Evolutionary conservation across 2,797 vertebrate genomes (phyloP), one percentile per base, ranked within the genome.

Genomic region (Enteromius afrohamiltoni): DNA sequence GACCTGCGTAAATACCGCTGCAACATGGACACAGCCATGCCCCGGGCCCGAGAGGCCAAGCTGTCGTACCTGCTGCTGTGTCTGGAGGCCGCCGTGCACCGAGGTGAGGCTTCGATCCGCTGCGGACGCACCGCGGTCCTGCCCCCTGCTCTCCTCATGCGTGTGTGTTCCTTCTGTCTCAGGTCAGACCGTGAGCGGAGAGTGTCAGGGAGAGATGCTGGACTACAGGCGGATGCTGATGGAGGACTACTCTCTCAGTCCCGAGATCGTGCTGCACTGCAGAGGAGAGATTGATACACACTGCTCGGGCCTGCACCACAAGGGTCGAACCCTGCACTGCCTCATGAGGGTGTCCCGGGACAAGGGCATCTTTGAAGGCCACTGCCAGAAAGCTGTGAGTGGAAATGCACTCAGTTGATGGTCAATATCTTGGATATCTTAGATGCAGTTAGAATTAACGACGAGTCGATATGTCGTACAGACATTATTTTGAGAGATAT

Each of bases 121-220:
- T 83, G 37, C 7, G n/a, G 78, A 31, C 74, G 7, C 11, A 0
- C 68, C 8, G 6, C 9, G 42, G 42, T 17, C 26, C 21, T 16
- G 42, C 6, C 42, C 14, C 29, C 6, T 16, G 17, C 0, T 49
- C 13, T 34, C 16, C 55, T 6, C 21, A 60, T 6, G 58, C 26
- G 14, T 60, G 58, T 6, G 14, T 60, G 58, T 6, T n/a, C 31
- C 17, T 26, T 34, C 23, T 13, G 9, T 79, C 16, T 8, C 90
- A 99, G 98, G 98, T 37, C 97, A 97, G 0, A 93, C 95, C 14
- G 97, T 99, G 77, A 97, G 95, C 75, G 98, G 98, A 0, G 97
- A 99, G 90, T 99, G 98, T 92, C 98, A 99, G 93, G 98, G 98
- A 0, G 98, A 99, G 89, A 99, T 99, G 98, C 86, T 99, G 91